Conservation (phyloP, 2,113 vertebrate genomes). For the Caranx melampygus region DNA sequence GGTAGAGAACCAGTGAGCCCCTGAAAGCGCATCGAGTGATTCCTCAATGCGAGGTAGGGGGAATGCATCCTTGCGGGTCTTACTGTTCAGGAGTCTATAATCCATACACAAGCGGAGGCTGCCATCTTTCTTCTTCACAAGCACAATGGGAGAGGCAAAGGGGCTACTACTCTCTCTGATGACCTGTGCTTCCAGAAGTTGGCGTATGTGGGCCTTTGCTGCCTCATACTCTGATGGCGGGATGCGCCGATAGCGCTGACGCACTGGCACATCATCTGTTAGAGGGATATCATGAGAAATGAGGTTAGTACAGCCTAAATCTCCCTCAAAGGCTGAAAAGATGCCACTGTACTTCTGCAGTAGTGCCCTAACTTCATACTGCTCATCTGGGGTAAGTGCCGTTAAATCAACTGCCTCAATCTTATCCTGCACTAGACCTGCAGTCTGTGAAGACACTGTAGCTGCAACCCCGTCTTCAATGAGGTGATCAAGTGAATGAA, state of each 20-base stretch:
- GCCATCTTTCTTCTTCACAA: constrained; percentile 6
- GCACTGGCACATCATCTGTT: not conserved
- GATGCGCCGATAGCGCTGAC: not conserved
- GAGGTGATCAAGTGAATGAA: not conserved
- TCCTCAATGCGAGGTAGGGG: constrained; percentile 20
- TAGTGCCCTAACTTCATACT: not conserved
- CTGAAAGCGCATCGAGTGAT: not conserved
- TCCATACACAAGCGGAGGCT: constrained; percentile 1
- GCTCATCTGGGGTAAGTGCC: not conserved
- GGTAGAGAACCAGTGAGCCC: too few relatives aligned
- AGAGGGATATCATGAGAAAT: constrained; percentile 24
- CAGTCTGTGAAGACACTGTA: not conserved
- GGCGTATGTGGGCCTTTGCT: not conserved
- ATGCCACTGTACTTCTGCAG: too few relatives aligned
- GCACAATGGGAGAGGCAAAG: constrained; percentile 7
- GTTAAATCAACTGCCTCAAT: not conserved
- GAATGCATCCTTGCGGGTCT: constrained; percentile 14
- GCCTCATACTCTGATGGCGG: not conserved
- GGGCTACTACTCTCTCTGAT: constrained; percentile 20
- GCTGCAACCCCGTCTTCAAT: not conserved
- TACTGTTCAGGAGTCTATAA: not conserved
- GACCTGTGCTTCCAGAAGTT: not conserved
- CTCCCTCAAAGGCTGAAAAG: too few relatives aligned
- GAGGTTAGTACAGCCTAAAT: constrained; percentile 1
- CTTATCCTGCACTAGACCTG: not conserved